Evolutionary conservation across 2,113 vertebrate species (phyloP), one percentile per base, ranked within the genome.

Genomic region (Brienomyrus longianalis): DNA sequence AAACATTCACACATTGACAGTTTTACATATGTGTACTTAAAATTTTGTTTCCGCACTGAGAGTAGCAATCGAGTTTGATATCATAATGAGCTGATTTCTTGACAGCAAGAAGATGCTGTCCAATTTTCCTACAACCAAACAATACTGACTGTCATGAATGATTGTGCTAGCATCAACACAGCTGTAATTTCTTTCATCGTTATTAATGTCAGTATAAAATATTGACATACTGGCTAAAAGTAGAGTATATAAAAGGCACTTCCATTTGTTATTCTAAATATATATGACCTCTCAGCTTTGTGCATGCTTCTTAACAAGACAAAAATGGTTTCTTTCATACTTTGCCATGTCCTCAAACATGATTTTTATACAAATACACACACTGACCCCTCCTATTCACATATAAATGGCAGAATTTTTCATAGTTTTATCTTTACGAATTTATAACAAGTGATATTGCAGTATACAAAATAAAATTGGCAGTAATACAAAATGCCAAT

Each of bases 241-340:
- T 95, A 95, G 95, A 94, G 94, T 97, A 97, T 94, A 97, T 96
- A 97, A 96, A 96, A 99, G 98, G 98, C 98, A 98, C 98, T 98
- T 97, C 98, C 96, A 94, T 97, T 96, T 94, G 95, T 97, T 97
- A 96, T 97, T 97, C 95, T 97, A 95, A 95, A 96, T 96, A 43
- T 77, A 77, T 80, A 96, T 27, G 94, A 97, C 96, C 95, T 96
- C 95, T 95, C 96, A 97, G 97, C 96, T 95, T 96, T 93, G 91
- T 93, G 95, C 97, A 96, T 96, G 97, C 97, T 97, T 95, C 93
- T 95, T 94, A 91, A 95, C 95, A 95, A 95, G 95, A 96, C 96
- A 95, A 96, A 96, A 95, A 94, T 94, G 90, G 89, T 93, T 90
- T 92, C 90, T 90, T 92, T 86, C 92, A 91, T 91, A 93, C 93